Conservation (phyloP, 2,888 invertebrate genomes). For the Congeria kusceri region DNA sequence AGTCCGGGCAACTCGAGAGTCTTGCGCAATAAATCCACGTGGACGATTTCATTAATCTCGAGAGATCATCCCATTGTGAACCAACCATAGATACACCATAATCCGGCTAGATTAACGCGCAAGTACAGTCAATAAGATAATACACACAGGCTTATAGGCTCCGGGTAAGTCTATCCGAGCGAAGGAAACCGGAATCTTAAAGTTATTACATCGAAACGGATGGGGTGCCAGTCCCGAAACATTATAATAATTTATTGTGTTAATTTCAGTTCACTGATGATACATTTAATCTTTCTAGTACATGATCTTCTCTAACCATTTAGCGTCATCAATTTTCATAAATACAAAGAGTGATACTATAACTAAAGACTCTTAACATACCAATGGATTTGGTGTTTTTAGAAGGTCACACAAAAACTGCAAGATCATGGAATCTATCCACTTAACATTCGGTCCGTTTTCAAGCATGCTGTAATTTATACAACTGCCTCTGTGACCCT, state of each 20-base stretch:
- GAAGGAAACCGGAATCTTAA: slow-evolving; percentile 29
- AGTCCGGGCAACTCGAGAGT: slow-evolving; percentile 30
- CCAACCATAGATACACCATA: slow-evolving; percentile 35
- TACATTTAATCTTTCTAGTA: neutral
- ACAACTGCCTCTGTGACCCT: no score
- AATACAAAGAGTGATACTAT: no score
- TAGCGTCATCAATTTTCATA: no score
- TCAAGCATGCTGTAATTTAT: no score
- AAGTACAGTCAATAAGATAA: slow-evolving; percentile 23
- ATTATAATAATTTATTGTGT: slow-evolving; percentile 35
- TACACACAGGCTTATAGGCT: slow-evolving; percentile 18
- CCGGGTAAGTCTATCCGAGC: slow-evolving; percentile 39
- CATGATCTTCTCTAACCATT: no score
- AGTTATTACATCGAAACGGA: slow-evolving; percentile 41
- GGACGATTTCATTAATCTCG: slow-evolving; percentile 39
- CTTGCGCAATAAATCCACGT: slow-evolving; percentile 36
- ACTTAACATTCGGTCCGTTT: no score
- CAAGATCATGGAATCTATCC: no score
- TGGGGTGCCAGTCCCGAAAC: no score
- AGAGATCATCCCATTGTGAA: slow-evolving; percentile 19
- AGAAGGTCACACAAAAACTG: no score
- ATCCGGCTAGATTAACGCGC: slow-evolving; percentile 28
- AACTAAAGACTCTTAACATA: no score
- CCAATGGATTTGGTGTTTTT: no score
- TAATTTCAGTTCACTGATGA: slow-evolving; percentile 27